These are phyloP conservation scores for Melanargia galathea DNA, from an alignment of 2,888 invertebrate genomes.

Conservation along the genomic window DNA sequence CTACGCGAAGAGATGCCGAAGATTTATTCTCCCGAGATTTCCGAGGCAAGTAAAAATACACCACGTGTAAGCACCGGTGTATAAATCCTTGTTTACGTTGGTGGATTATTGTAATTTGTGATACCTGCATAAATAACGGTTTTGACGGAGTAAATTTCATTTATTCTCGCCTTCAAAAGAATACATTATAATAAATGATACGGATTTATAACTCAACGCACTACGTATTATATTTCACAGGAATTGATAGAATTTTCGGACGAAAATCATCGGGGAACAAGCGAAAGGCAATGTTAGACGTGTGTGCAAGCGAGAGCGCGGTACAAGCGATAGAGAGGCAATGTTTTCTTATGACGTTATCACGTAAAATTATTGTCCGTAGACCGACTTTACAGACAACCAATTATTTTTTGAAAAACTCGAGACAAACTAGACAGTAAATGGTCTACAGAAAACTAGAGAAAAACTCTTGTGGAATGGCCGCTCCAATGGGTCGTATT, in stretches of 20 bases:
- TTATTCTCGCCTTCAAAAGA: slow-evolving; percentile 18
- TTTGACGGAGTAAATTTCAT: slow-evolving; percentile 35
- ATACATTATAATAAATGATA: slow-evolving; percentile 15
- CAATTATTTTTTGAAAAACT: not conserved
- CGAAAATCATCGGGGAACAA: not conserved
- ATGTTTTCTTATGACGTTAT: no score
- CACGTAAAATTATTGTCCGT: no score
- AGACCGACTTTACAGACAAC: no score
- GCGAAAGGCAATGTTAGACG: no score
- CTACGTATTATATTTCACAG: not conserved
- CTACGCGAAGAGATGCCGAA: slow-evolving; percentile 5
- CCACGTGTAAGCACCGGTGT: slow-evolving; percentile 12
- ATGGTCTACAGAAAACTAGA: no score
- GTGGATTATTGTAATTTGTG: slow-evolving; percentile 33
- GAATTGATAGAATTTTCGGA: not conserved
- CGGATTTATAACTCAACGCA: not conserved
- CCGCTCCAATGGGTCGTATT: no score
- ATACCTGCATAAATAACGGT: slow-evolving; percentile 35
- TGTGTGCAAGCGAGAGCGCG: no score
- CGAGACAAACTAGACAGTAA: no score
- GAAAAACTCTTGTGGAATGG: no score
- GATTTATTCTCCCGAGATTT: slow-evolving; percentile 17
- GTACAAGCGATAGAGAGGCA: no score
- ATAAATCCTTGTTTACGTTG: slow-evolving; percentile 25
- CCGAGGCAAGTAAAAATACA: not conserved